phyloP scores from a whole-genome alignment of 2,113 vertebrate species.

The Cynoglossus semilaevis region DNA sequence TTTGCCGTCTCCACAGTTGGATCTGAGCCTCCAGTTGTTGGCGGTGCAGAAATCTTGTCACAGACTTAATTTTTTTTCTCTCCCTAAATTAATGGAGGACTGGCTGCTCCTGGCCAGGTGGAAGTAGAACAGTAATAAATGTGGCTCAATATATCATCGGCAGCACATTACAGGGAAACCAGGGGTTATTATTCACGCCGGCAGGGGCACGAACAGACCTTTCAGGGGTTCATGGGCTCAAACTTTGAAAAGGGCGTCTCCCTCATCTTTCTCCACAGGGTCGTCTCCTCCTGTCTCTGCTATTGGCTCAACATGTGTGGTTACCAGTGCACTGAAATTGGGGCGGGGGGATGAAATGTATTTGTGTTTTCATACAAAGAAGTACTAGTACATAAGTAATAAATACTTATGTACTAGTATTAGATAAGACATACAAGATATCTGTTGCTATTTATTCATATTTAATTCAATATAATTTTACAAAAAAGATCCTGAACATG shows the following conservation, averaged over 20 bases:
- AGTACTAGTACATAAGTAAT: no score
- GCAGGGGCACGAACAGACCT: constrained; percentile 73
- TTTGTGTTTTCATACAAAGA: no score
- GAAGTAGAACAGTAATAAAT: constrained; percentile 76
- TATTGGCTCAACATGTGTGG: constrained; percentile 18
- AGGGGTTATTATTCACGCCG: constrained; percentile 75
- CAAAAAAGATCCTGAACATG: no score
- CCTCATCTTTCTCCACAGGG: constrained; percentile 60
- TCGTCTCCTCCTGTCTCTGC: constrained; percentile 23
- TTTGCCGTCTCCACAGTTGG: constrained; percentile 45
- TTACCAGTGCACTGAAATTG: constrained; percentile 7
- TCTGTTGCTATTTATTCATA: no score
- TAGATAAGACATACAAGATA: no score
- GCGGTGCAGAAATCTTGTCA: constrained; percentile 53
- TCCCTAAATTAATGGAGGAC: constrained; percentile 68
- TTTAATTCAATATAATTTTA: no score
- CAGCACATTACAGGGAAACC: constrained; percentile 71
- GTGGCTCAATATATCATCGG: constrained; percentile 74
- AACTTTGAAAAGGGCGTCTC: constrained; percentile 75
- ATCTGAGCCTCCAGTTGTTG: constrained; percentile 45
- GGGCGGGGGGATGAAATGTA: no score
- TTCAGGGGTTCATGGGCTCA: constrained; percentile 70
- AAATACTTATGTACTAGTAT: no score
- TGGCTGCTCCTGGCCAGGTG: constrained; percentile 73
- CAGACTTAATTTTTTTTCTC: constrained; percentile 30